A percentile compares a stretch with the other conserved stretches of the same genome.
Evolutionary conservation across 2,888 invertebrate genomes (phyloP).

Genomic region (Drosophila anceps): DNA sequence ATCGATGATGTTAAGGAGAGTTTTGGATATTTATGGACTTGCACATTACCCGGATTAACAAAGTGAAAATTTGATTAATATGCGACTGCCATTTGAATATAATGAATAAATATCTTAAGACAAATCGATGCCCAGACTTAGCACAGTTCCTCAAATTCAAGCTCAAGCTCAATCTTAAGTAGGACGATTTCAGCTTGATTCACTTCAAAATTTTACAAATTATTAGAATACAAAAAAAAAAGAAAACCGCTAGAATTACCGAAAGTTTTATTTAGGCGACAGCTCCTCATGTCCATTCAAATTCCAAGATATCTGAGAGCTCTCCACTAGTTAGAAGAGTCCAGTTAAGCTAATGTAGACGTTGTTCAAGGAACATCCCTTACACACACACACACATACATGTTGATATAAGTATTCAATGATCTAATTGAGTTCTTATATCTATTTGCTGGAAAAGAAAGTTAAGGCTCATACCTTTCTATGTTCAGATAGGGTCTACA

Average conservation of each 20-base stretch:
- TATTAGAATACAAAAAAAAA: neutral
- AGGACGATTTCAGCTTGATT: neutral
- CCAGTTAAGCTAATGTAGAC: no score
- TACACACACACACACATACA: no score
- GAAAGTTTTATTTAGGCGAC: neutral
- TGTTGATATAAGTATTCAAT: no score
- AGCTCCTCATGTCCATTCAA: neutral
- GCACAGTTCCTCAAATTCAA: neutral
- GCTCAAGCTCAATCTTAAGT: neutral
- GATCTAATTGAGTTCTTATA: no score
- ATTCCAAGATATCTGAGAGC: no score
- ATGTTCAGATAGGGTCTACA: no score
- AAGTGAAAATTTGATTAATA: slow-evolving; percentile 10
- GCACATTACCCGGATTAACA: slow-evolving; percentile 12
- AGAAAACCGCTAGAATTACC: neutral
- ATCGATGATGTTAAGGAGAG: neutral
- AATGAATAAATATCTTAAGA: slow-evolving; percentile 9
- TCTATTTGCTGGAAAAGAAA: no score
- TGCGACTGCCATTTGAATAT: slow-evolving; percentile 4
- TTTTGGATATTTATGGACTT: neutral
- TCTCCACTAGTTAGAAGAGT: no score
- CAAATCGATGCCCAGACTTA: neutral
- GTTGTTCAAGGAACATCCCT: no score
- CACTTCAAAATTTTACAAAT: neutral
- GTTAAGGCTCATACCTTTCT: no score